Base-by-base conservation (phyloP, 2,888 invertebrate genomes). In the Monoplex corrugatus region DNA sequence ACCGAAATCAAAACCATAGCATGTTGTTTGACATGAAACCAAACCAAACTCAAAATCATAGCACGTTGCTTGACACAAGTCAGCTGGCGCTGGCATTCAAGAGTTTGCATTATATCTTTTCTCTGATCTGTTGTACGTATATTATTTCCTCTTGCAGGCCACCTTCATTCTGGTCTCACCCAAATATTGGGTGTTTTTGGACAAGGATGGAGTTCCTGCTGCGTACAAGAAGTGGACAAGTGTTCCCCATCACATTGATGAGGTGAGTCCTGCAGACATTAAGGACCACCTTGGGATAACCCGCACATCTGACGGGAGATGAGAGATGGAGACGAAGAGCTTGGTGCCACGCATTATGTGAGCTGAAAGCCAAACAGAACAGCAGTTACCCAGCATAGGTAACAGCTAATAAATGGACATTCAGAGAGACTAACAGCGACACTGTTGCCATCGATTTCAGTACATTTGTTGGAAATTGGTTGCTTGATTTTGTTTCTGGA, bases 141-240 rank as follows among this genome's bases (percentile, higher is more conserved):
- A 1, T 32, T 43, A 28, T 43, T 82, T 43, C 44, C n/a, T 43
- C 23, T n/a, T 75, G 45, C 68, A 86, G 86, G 68, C 43, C 40
- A 5, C 13, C 28, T 86, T 86, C 43, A 86, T 86, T 32, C 57
- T 57, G 40, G 68, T 86, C 40, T 50, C 68, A 0, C 43, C 57
- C 23, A 86, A 45, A 38, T 50, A 38, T 50, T 87, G 87, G 87
- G 44, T 50, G 16, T 28, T 87, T 32, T 45, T 78, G 50, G 75
- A 75, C 87, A 50, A 87, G 78, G 38, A 78, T 0, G 72, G 23
- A 40, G 35, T 23, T 13, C 45, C 45, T 10, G 5, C 68, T 28
- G 6, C 80, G 10, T 88, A 89, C 89, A 90, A 89, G 82, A 75
- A 84, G 45, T 90, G 90, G 90, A 89, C 85, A 32, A 72, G 88